phyloP scores from a whole-genome alignment of 2,888 invertebrate species.

The Diarsia rubi region DNA sequence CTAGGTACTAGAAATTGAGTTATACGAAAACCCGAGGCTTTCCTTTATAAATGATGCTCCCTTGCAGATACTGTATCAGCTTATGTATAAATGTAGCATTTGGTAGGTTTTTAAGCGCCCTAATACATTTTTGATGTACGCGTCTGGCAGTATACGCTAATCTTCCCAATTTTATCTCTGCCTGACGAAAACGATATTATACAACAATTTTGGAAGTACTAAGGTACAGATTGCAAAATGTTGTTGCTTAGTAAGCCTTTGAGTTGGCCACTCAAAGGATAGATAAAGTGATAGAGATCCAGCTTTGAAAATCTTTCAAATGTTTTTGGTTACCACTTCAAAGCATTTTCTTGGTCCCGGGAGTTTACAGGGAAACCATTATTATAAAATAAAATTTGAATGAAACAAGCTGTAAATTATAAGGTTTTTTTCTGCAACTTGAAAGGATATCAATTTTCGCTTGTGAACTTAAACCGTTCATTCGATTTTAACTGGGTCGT shows the following conservation, averaged over 20 bases:
- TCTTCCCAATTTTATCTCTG: conserved; percentile 23
- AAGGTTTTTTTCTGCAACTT: conserved; percentile 4
- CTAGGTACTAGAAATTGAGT: conserved; percentile 29
- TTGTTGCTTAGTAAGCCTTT: conserved; percentile 8
- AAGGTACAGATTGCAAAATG: neutral
- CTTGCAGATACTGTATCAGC: neutral
- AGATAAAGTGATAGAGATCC: conserved; percentile 1
- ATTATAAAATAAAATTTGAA: conserved; percentile 24
- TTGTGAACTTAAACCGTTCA: conserved; percentile 30
- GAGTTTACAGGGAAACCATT: conserved; percentile 8
- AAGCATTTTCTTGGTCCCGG: conserved; percentile 32
- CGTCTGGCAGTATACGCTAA: conserved; percentile 16
- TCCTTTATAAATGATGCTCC: conserved; percentile 32
- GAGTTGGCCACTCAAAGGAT: conserved; percentile 29
- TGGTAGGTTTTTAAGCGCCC: neutral
- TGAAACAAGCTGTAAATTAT: conserved; percentile 9
- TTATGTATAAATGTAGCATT: neutral
- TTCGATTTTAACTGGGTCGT: conserved; percentile 28
- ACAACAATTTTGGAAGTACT: conserved; percentile 17
- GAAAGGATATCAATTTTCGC: conserved; percentile 43
- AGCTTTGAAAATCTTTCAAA: conserved; percentile 29
- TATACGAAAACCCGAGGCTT: conserved; percentile 32
- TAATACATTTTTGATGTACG: conserved; percentile 54
- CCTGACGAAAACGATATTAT: neutral
- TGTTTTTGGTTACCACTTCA: conserved; percentile 37